Conservation (phyloP, 2,113 vertebrate species). For the Ornithorhynchus anatinus region DNA sequence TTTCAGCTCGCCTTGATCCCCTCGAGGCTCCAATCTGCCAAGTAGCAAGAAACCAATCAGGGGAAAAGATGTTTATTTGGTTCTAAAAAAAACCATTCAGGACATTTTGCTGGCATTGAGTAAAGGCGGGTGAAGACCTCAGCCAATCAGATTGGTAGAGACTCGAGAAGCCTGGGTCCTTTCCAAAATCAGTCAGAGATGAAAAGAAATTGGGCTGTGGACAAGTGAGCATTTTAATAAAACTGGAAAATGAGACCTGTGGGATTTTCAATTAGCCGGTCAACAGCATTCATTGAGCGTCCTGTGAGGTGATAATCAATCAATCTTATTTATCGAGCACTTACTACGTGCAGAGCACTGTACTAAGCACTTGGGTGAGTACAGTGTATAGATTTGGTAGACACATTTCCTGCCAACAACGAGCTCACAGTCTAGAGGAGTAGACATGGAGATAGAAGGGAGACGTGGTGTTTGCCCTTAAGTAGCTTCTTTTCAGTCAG, state of each 20-base stretch:
- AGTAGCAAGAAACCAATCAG: constrained; percentile 66
- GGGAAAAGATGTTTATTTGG: constrained; percentile 63
- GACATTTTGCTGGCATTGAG: constrained; percentile 54
- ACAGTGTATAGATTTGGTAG: too few species aligned
- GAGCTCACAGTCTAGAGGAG: too few species aligned
- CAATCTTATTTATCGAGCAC: too few species aligned
- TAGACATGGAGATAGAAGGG: too few species aligned
- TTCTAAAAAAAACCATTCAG: constrained; percentile 56
- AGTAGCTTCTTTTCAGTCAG: too few species aligned
- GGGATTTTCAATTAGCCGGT: too few species aligned
- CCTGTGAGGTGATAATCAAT: too few species aligned
- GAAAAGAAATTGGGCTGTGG: constrained; percentile 46
- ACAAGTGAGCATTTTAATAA: constrained; percentile 45
- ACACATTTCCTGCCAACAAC: too few species aligned
- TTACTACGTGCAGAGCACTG: too few species aligned
- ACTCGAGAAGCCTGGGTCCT: constrained; percentile 3
- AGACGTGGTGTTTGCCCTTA: too few species aligned
- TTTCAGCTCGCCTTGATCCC: constrained; percentile 62
- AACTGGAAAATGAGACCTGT: constrained; percentile 44
- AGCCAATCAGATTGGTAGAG: constrained; percentile 57
- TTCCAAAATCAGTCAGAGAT: constrained; percentile 45
- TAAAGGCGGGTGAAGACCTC: constrained; percentile 48
- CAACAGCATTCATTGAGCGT: not conserved
- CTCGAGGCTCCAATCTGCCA: constrained; percentile 65
- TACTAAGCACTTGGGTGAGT: too few species aligned